phyloP scores from a whole-genome alignment of 2,888 invertebrate species.

The Noctua janthina region DNA sequence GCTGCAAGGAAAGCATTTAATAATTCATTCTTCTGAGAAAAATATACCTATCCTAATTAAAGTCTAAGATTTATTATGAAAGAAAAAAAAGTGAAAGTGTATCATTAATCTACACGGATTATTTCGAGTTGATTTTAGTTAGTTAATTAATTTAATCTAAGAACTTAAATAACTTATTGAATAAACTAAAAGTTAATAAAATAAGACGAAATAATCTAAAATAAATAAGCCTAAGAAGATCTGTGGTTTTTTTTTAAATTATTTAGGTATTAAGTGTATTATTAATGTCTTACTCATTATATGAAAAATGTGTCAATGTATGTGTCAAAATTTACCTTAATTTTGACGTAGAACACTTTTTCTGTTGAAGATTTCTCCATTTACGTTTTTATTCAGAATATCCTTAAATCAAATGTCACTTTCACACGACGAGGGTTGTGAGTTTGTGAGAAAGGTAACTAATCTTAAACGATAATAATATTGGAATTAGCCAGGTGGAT shows the following conservation, averaged over 20 bases:
- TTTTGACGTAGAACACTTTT: constrained; percentile 50
- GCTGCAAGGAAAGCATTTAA: neutral
- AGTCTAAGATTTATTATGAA: neutral
- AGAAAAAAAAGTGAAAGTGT: neutral
- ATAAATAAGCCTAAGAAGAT: neutral
- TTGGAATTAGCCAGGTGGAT: constrained; percentile 51
- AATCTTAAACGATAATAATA: constrained; percentile 66
- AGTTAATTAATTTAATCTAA: neutral
- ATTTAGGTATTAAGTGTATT: neutral
- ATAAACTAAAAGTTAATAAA: neutral
- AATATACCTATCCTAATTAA: neutral
- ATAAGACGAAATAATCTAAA: neutral
- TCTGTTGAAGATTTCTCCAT: constrained; percentile 30
- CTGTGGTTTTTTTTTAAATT: neutral
- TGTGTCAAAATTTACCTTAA: constrained; percentile 46
- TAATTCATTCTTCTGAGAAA: neutral
- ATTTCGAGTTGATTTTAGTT: neutral
- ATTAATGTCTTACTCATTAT: neutral
- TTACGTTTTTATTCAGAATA: constrained; percentile 58
- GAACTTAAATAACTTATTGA: neutral
- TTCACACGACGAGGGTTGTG: constrained; percentile 70
- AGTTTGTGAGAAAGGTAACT: constrained; percentile 62
- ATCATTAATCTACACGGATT: neutral
- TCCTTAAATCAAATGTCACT: constrained; percentile 71
- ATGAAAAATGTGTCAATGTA: neutral